Conservation (phyloP, 53 echinoderm and acorn worm genomes). For the Crossaster papposus region DNA sequence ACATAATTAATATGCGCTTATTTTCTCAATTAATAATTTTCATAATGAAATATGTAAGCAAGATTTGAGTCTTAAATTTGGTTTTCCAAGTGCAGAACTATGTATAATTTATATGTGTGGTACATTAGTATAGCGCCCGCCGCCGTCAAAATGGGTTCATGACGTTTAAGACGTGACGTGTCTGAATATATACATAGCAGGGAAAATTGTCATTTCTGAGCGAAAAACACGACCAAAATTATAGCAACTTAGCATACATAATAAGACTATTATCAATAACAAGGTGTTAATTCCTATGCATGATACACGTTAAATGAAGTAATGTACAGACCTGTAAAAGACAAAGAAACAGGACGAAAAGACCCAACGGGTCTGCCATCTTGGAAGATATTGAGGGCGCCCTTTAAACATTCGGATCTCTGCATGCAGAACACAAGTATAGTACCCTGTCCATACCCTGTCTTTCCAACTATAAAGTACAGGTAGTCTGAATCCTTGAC, state of each 20-base stretch:
- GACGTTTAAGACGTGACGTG: too few relatives aligned
- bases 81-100: too few relatives aligned
- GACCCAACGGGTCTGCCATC: slow-evolving; percentile 63
- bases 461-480: background rate
- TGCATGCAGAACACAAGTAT: background rate
- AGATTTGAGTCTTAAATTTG: too few relatives aligned
- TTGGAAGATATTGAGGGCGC: slow-evolving; percentile 53
- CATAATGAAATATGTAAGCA: too few relatives aligned
- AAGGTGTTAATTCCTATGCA: background rate
- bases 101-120: too few relatives aligned
- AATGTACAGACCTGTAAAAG: slow-evolving; percentile 55
- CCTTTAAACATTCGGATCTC: slow-evolving; percentile 2
- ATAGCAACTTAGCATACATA: background rate
- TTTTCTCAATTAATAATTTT: too few relatives aligned
- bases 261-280: background rate
- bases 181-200: background rate
- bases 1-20: too few relatives aligned
- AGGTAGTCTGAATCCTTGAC: slow-evolving; percentile 12
- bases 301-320: background rate
- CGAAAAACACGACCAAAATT: background rate
- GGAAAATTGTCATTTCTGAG: background rate
- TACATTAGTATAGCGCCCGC: background rate
- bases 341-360: slow-evolving; percentile 47
- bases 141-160: background rate
- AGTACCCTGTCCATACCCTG: slow-evolving; percentile 20